Evolutionary conservation across 1,140 invertebrate species (phyloP).

Genomic region (Hestina assimilis): DNA sequence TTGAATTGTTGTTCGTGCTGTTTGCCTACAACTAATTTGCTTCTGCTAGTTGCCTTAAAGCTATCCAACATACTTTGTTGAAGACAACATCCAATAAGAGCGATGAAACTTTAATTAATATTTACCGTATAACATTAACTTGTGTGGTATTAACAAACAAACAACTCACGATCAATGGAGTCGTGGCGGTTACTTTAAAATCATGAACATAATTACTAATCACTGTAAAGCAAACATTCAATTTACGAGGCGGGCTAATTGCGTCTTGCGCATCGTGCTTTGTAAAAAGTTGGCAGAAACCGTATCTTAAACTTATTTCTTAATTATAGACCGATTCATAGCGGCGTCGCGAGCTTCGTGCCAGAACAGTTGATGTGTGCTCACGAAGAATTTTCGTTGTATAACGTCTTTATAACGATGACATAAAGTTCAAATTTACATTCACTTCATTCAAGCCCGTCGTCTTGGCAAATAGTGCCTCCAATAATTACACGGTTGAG

Average conservation of each 20-base stretch:
- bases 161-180: constrained; percentile 52
- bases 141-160: constrained; percentile 52
- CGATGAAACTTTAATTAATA: constrained; percentile 55
- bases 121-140: constrained; percentile 51
- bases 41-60: constrained; percentile 3
- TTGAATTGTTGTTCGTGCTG: background rate
- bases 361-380: constrained; percentile 47
- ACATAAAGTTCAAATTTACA: constrained; percentile 28
- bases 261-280: constrained; percentile 61
- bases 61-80: constrained; percentile 11
- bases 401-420: constrained; percentile 28
- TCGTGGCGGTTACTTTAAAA: constrained; percentile 58
- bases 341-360: constrained; percentile 58
- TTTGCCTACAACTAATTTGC: constrained; percentile 9
- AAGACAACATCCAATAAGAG: constrained; percentile 23
- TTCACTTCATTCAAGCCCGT: constrained; percentile 27
- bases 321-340: constrained; percentile 77
- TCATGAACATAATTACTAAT: constrained; percentile 73
- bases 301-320: constrained; percentile 76
- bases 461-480: constrained; percentile 65
- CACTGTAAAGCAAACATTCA: constrained; percentile 78
- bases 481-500: constrained; percentile 71
- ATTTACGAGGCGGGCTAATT: constrained; percentile 77
- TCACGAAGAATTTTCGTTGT: constrained; percentile 8
- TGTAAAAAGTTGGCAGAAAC: constrained; percentile 74